Evolutionary conservation across 1,140 invertebrate genomes (phyloP).

Genomic region (Drosophila miranda): DNA sequence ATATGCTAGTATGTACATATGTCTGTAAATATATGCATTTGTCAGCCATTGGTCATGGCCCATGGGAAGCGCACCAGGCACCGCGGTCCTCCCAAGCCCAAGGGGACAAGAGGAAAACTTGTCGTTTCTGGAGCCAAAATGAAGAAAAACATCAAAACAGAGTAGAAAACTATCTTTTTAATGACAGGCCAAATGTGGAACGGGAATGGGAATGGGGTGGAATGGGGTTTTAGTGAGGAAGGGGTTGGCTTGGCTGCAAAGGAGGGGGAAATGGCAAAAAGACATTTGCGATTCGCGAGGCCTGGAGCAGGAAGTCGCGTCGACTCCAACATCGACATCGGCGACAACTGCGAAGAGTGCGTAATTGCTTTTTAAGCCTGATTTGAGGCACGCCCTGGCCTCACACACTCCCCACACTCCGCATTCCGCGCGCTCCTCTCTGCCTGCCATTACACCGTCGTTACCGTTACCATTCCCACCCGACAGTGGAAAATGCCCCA

Average conservation of each 20-base stretch:
- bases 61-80: not conserved
- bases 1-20: not conserved
- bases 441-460: not conserved
- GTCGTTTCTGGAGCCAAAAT: not conserved
- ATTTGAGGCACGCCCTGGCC: slow-evolving; percentile 50
- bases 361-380: slow-evolving; percentile 66
- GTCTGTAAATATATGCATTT: not conserved
- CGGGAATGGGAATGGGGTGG: not conserved
- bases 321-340: slow-evolving; percentile 37
- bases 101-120: slow-evolving; percentile 8
- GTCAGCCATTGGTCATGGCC: slow-evolving; percentile 11
- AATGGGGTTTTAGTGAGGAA: too few species aligned
- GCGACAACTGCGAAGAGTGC: slow-evolving; percentile 61
- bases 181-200: slow-evolving; percentile 26
- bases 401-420: not conserved
- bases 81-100: not conserved
- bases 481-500: slow-evolving; percentile 23
- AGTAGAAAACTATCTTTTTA: slow-evolving; percentile 33
- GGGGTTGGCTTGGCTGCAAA: too few species aligned
- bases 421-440: not conserved
- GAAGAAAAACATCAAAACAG: not conserved
- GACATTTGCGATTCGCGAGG: slow-evolving; percentile 20
- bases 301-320: slow-evolving; percentile 45
- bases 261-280: slow-evolving; percentile 4
- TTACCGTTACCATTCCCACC: not conserved